Evolutionary conservation across 2,797 vertebrate genomes (phyloP), one percentile per base, ranked within the genome.

Genomic region (Paramormyrops hopkinsi): DNA sequence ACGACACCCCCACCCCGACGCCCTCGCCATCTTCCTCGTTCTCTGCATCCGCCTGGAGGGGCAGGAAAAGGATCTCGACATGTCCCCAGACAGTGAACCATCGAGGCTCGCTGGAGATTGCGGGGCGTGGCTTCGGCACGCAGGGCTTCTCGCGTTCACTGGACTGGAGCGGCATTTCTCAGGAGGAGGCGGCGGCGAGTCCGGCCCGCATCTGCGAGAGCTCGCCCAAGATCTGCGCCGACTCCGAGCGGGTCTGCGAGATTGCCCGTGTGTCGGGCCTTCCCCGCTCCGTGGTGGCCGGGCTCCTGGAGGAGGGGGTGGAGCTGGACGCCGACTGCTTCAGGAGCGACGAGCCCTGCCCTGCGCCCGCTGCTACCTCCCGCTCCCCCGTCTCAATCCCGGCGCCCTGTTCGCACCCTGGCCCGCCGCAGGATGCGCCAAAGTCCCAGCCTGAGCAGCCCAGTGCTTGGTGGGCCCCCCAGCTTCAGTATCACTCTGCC

Each of bases 21-120:
- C 89, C 93, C 7, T 95, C 95, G 19, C 91, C 94, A 12, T 92
- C 93, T 3, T 93, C 95, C 3, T 93, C 95, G 51, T 93, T 94
- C 1, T 92, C 93, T 19, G 90, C 93, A 25, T 95, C 95, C 0
- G 96, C 94, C 25, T 94, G 96, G 91, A 94, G 95, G 91, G 90
- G 95, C 62, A 96, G 96, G 19, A 95, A 95, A 73, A 94, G 96
- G 73, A 97, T 97, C 89, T 96, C 96, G 89, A 97, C 96, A n/a
- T 97, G 96, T 83, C 96, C 95, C 0, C 95, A 94, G 88, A 95
- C 93, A 86, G 93, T 96, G 90, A 96, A 93, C 91, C 94, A 96
- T 53, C 96, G 96, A 65, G 95, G 95, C n/a, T 97, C 97, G 25
- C 92, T 96, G 41, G 97, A 97, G 91, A 94, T 96, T 50, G 92